phyloP scores from a whole-genome alignment of 1,140 invertebrate genomes.

The Drusus annulatus region DNA sequence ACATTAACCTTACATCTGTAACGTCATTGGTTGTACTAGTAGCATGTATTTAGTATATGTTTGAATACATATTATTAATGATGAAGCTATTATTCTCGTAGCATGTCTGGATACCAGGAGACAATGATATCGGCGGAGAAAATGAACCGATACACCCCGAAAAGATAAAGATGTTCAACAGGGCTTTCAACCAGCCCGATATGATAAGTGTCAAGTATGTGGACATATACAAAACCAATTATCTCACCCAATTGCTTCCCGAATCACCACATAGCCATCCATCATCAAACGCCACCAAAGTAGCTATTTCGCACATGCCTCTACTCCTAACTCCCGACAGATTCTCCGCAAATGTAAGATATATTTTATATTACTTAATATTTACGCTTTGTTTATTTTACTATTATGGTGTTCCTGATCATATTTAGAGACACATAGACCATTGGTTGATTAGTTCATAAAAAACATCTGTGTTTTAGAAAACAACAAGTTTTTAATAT shows the following conservation, averaged over 20 bases:
- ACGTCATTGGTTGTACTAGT: too few species aligned
- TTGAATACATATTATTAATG: neutral
- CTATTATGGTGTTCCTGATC: too few species aligned
- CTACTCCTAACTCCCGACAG: constrained; percentile 51
- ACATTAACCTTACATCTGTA: too few species aligned
- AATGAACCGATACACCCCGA: constrained; percentile 80
- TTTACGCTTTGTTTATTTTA: too few species aligned
- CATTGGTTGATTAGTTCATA: too few species aligned
- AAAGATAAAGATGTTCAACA: constrained; percentile 85
- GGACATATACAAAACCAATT: constrained; percentile 79
- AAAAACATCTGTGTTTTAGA: too few species aligned
- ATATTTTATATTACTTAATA: neutral
- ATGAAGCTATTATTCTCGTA: constrained; percentile 64
- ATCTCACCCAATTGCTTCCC: constrained; percentile 73
- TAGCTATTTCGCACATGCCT: constrained; percentile 62
- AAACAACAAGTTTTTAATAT: too few species aligned
- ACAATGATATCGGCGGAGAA: constrained; percentile 97
- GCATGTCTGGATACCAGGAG: constrained; percentile 91
- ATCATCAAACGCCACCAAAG: constrained; percentile 71
- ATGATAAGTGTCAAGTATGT: constrained; percentile 75
- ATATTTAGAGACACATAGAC: too few species aligned
- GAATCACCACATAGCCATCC: constrained; percentile 62
- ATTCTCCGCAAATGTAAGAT: constrained; percentile 51
- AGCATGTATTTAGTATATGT: neutral
- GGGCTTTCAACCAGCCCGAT: constrained; percentile 81